Base-by-base conservation (phyloP, 2,888 invertebrate species). In the Nudaria mundana region DNA sequence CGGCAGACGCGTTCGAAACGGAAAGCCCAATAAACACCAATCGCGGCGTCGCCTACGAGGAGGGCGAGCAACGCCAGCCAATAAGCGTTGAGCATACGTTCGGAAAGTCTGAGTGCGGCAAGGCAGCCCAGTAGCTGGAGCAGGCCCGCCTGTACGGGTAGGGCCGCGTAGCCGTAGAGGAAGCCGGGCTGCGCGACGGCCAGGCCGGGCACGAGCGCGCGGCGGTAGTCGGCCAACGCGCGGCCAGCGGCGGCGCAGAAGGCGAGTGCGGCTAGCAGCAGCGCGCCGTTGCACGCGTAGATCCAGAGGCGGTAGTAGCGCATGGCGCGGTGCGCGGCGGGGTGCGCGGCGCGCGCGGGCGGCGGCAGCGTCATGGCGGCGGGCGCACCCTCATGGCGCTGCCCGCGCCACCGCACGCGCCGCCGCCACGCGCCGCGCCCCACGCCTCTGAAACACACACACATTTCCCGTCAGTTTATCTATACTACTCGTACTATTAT, bases 221-320 rank as follows among this genome's bases (percentile, higher is more conserved):
- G 91, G 43, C 93, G 89, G 68, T 93, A 94, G 81, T 94, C 94
- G 44, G 92, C 90, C 40, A 94, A 90, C 31, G 93, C 93, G 68
- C 92, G 91, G 37, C 92, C 92, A 56, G 94, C 94, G 58, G 94
- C 94, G 56, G 93, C 93, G 70, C 93, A 92, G 79, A 95, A 95
- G 46, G 94, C 94, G 59, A 95, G 87, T 73, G 95, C 94, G 76
- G 94, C 94, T 66, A 95, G 92, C 82, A 96, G 90, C 81, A 96
- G 91, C 70, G 95, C 95, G 85, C 94, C 93, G 91, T 96, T 96
- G 93, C 95, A 96, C 81, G 95, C 94, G 91, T 96, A 96, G 81
- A 96, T 96, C 96, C 96, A 96, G 83, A 96, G 93, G 89, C 95
- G 94, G 89, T 95, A 95, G 90, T 95, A 95, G 91, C 94, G 90